Conservation (phyloP, 2,888 invertebrate genomes). For the Ctenicera cuprea region DNA sequence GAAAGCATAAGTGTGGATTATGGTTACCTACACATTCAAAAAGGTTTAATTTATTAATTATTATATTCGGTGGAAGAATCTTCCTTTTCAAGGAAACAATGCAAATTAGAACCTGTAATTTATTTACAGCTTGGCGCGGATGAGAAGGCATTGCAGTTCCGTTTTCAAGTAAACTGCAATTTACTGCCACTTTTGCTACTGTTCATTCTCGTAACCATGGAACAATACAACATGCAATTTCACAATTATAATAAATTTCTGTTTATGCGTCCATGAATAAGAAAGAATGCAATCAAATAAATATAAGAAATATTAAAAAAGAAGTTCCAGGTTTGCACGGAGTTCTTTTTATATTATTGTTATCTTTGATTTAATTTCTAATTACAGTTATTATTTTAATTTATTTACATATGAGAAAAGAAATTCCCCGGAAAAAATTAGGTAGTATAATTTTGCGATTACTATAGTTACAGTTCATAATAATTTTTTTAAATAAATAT, state of each 20-base stretch:
- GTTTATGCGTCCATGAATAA: not conserved
- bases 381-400: too few relatives aligned
- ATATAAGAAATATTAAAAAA: too few relatives aligned
- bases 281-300: too few relatives aligned
- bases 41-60: not conserved
- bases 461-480: too few relatives aligned
- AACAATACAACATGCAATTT: slow-evolving; percentile 8
- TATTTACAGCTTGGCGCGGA: slow-evolving; percentile 12
- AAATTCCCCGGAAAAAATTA: too few relatives aligned
- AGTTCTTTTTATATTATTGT: too few relatives aligned
- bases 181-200: slow-evolving; percentile 7
- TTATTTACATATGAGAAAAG: too few relatives aligned
- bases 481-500: too few relatives aligned
- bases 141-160: slow-evolving; percentile 15
- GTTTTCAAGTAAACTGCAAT: not conserved
- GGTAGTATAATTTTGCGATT: too few relatives aligned
- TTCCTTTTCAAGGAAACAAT: not conserved
- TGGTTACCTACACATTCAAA: not conserved
- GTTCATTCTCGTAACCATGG: not conserved
- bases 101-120: not conserved
- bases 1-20: not conserved
- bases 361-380: too few relatives aligned
- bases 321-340: too few relatives aligned
- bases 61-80: not conserved
- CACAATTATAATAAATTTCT: not conserved